phyloP scores from a whole-genome alignment of 2,113 vertebrate species.

The Xiphophorus couchianus region DNA sequence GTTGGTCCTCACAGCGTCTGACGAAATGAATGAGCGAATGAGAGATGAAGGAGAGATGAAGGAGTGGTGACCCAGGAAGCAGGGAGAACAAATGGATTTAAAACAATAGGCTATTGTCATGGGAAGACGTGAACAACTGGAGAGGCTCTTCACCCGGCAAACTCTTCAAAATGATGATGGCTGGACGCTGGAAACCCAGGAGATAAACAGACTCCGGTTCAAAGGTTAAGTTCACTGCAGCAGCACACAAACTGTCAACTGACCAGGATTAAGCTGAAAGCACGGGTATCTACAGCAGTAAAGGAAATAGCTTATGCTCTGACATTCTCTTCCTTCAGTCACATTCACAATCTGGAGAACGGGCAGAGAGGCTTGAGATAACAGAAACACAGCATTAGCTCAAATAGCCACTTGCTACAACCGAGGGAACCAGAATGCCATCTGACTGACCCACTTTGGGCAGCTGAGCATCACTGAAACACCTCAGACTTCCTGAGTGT shows the following conservation, averaged over 20 bases:
- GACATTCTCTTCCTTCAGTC: too few species aligned
- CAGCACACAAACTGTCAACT: neutral
- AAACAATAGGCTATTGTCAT: conserved; percentile 49
- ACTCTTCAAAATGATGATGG: neutral
- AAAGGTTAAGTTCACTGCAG: neutral
- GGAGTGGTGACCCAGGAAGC: conserved; percentile 1
- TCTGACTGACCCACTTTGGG: too few species aligned
- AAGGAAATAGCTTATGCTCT: too few species aligned
- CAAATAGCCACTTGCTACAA: too few species aligned
- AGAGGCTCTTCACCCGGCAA: neutral
- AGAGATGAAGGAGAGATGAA: conserved; percentile 49
- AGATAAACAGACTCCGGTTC: neutral
- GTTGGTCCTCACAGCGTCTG: neutral
- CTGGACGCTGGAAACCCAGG: neutral
- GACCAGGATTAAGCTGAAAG: too few species aligned
- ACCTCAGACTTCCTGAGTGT: too few species aligned
- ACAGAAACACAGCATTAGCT: too few species aligned
- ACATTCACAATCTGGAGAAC: too few species aligned
- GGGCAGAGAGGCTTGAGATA: too few species aligned
- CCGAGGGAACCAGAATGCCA: too few species aligned
- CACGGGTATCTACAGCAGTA: too few species aligned
- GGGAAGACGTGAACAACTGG: neutral
- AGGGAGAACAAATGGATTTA: conserved; percentile 6
- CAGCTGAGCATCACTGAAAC: too few species aligned
- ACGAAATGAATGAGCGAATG: neutral